phyloP scores from a whole-genome alignment of 2,797 vertebrate genomes.

The Hybognathus amarus region DNA sequence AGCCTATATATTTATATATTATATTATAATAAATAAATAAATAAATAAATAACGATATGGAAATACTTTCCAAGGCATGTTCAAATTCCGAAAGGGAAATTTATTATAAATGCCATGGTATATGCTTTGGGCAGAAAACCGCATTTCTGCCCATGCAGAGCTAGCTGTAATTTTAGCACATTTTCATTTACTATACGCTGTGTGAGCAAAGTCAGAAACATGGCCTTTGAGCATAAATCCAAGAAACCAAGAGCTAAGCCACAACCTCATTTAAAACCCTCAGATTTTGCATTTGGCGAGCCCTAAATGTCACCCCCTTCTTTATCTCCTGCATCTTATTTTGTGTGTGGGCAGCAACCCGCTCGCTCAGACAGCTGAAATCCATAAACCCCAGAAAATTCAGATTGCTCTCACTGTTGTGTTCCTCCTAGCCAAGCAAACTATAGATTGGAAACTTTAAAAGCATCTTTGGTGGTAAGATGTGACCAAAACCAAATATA shows the following conservation, averaged over 20 bases:
- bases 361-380: constrained; percentile 8
- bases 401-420: constrained; percentile 18
- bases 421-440: constrained; percentile 15
- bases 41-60: neutral
- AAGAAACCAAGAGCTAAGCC: constrained; percentile 18
- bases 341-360: constrained; percentile 27
- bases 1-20: too few relatives aligned
- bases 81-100: neutral
- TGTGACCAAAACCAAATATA: constrained; percentile 67
- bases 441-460: constrained; percentile 58
- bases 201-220: neutral
- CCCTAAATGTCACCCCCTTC: constrained; percentile 43
- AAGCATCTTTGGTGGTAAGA: constrained; percentile 64
- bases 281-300: constrained; percentile 40
- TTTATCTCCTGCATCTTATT: constrained; percentile 49
- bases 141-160: neutral
- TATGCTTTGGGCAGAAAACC: neutral
- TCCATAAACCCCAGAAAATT: constrained; percentile 42
- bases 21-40: neutral
- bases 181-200: constrained; percentile 6
- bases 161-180: neutral
- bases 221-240: constrained; percentile 32
- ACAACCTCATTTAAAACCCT: constrained; percentile 39
- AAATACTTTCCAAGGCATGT: neutral
- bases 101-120: neutral